These are phyloP conservation scores for Onychostruthus taczanowskii DNA, from an alignment of 2,113 vertebrate species.

Conservation along the genomic window DNA sequence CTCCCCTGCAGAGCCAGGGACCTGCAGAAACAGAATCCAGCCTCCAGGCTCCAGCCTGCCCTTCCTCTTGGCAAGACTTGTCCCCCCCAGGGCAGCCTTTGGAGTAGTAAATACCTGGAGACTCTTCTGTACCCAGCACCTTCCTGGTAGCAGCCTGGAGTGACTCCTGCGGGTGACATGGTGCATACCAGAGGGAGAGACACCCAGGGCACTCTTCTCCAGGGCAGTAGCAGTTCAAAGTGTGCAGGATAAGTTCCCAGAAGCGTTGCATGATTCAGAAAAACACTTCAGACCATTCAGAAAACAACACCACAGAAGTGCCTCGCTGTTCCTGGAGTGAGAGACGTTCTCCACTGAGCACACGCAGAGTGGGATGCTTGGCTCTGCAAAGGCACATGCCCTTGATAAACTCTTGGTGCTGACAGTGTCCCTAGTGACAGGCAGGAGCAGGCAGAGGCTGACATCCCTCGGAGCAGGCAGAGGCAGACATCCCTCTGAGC, in stretches of 20 bases:
- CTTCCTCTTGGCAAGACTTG: neutral
- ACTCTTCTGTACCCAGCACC: neutral
- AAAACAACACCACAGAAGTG: neutral
- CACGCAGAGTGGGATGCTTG: neutral
- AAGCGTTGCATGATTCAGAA: neutral
- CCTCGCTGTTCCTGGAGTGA: neutral
- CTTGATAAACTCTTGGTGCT: neutral
- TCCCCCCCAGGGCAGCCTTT: neutral
- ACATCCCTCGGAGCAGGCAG: accelerated
- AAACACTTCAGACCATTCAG: neutral
- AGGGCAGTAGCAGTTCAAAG: neutral
- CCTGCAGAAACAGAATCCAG: neutral
- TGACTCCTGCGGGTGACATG: neutral
- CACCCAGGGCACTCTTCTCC: neutral
- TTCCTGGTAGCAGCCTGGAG: neutral
- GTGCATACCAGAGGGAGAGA: neutral
- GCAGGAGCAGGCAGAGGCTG: neutral
- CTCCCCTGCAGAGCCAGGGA: neutral
- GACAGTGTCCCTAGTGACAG: neutral
- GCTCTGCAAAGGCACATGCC: neutral
- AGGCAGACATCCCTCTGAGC: no score
- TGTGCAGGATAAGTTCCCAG: neutral
- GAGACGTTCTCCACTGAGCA: neutral
- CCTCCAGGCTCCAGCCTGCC: neutral
- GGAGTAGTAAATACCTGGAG: neutral